Percentiles rank a stretch among this genome's conserved stretches.
phyloP scores from a whole-genome alignment of 1,140 invertebrate genomes.

The Copidosoma floridanum region DNA sequence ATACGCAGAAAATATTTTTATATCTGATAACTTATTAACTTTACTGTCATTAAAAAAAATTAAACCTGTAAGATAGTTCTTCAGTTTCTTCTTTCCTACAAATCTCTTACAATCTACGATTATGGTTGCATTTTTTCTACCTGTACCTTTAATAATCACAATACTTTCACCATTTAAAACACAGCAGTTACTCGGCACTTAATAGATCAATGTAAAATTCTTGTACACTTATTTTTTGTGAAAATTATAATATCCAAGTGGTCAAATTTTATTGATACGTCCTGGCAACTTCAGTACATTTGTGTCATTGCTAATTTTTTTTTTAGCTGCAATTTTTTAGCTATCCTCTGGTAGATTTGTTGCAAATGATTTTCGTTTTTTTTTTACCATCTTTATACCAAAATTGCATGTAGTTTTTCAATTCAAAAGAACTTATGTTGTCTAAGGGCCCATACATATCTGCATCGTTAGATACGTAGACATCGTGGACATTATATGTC shows the following conservation, averaged over 20 bases:
- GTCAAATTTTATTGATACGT: neutral
- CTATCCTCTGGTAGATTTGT: constrained; percentile 13
- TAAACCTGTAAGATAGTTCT: too few species aligned
- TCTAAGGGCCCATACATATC: constrained; percentile 17
- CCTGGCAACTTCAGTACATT: neutral
- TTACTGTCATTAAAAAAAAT: too few species aligned
- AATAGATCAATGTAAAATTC: neutral
- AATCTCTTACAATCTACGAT: neutral
- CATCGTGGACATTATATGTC: constrained; percentile 26
- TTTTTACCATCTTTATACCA: constrained; percentile 23
- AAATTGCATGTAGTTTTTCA: constrained; percentile 26
- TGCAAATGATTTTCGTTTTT: constrained; percentile 14
- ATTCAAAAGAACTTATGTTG: constrained; percentile 26
- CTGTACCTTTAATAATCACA: neutral
- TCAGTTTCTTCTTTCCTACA: too few species aligned
- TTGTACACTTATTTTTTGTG: neutral
- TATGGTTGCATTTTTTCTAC: neutral
- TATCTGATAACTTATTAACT: too few species aligned
- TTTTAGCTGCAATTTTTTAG: neutral
- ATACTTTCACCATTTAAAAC: constrained; percentile 1
- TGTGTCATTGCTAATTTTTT: neutral
- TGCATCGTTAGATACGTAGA: constrained; percentile 26
- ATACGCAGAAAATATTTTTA: neutral
- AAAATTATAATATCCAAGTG: neutral
- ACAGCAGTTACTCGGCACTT: constrained; percentile 7